Evolutionary conservation across 2,888 invertebrate species (phyloP).

Genomic region (Cyrtodaria siliqua): DNA sequence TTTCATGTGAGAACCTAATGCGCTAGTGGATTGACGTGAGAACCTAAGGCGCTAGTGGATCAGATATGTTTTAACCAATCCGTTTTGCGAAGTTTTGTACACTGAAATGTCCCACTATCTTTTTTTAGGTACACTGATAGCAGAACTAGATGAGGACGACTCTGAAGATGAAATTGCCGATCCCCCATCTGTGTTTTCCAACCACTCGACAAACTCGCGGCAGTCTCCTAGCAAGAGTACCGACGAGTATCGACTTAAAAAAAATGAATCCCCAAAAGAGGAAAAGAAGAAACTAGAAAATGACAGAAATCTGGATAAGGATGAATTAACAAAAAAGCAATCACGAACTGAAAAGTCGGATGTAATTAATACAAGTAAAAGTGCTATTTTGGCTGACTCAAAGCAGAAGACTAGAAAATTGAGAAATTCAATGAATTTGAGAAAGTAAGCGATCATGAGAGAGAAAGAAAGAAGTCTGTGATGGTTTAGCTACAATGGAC

Average conservation of each 20-base stretch:
- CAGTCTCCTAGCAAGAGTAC: constrained; percentile 25
- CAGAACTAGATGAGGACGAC: constrained; percentile 54
- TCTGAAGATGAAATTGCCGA: constrained; percentile 53
- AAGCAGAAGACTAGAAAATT: too few relatives aligned
- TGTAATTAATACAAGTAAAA: background rate
- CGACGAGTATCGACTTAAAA: background rate
- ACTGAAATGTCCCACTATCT: too few relatives aligned
- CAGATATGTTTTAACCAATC: too few relatives aligned
- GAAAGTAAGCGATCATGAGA: background rate
- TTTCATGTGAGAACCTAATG: too few relatives aligned
- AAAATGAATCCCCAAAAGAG: background rate
- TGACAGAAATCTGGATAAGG: background rate
- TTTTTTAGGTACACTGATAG: constrained; percentile 52
- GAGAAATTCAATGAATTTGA: background rate
- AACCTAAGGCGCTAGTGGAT: too few relatives aligned
- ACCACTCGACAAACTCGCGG: constrained; percentile 38
- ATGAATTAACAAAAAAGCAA: background rate
- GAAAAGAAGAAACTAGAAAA: background rate
- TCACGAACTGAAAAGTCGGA: background rate
- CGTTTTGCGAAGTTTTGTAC: too few relatives aligned
- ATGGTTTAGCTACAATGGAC: too few relatives aligned
- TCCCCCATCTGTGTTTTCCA: constrained; percentile 53
- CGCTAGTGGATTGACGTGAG: too few relatives aligned
- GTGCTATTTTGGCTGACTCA: too few relatives aligned
- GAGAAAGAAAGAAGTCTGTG: background rate